Percentiles rank a stretch among this genome's conserved stretches.
phyloP scores from a whole-genome alignment of 2,797 vertebrate species.

The Cuculus canorus region DNA sequence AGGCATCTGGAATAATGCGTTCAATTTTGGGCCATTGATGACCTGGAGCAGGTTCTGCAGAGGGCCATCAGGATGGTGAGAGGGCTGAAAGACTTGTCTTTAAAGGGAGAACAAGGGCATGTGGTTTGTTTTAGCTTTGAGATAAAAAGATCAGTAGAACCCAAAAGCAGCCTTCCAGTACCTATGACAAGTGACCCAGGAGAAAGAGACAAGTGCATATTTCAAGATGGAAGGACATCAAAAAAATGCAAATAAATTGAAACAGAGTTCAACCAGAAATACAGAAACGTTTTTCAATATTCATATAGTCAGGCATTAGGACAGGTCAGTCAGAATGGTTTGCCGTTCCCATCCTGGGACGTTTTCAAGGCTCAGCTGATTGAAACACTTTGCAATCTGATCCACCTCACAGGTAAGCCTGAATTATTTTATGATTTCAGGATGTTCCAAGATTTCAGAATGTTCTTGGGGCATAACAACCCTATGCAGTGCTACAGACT shows the following conservation, averaged over 20 bases:
- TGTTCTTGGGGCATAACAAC: no score
- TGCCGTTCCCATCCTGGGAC: background rate
- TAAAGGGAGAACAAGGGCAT: background rate
- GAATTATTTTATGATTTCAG: background rate
- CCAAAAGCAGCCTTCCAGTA: background rate
- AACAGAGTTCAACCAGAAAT: background rate
- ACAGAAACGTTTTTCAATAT: background rate
- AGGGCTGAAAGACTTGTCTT: background rate
- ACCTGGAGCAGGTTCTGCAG: background rate
- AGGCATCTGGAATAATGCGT: background rate
- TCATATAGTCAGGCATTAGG: background rate
- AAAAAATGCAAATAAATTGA: background rate
- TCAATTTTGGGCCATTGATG: background rate
- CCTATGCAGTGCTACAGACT: no score
- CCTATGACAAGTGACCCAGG: background rate
- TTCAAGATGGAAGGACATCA: background rate
- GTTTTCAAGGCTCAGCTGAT: background rate
- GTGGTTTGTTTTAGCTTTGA: background rate
- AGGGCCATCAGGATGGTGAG: background rate
- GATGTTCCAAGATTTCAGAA: background rate
- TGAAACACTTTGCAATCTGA: background rate
- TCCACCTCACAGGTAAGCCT: background rate
- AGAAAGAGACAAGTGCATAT: background rate
- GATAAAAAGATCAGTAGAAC: background rate
- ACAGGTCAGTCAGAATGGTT: background rate